Conservation (phyloP, 2,888 invertebrate genomes). For the Caenorhabditis sp. region DNA sequence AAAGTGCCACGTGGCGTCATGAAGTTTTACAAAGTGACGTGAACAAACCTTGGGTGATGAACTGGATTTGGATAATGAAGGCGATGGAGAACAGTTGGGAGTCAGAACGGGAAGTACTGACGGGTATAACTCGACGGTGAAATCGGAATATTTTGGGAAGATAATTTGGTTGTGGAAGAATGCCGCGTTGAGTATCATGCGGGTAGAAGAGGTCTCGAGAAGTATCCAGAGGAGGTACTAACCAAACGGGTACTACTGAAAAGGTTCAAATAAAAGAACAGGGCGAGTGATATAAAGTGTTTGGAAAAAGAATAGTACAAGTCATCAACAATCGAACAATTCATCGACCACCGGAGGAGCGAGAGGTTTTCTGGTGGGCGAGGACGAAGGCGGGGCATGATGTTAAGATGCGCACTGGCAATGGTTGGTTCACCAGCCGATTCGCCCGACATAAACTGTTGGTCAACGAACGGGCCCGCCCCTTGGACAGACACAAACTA, state of each 20-base stretch:
- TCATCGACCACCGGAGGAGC: slow-evolving; percentile 52
- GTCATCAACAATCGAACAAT: slow-evolving; percentile 37
- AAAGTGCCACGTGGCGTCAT: not conserved
- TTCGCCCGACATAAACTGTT: slow-evolving; percentile 52
- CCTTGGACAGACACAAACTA: slow-evolving; percentile 32
- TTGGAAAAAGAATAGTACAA: not conserved
- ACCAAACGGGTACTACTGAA: slow-evolving; percentile 9
- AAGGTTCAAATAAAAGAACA: too few relatives aligned
- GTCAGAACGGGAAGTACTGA: slow-evolving; percentile 31
- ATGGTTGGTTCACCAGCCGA: slow-evolving; percentile 53
- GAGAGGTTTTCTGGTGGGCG: slow-evolving; percentile 54
- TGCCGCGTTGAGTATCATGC: slow-evolving; percentile 52
- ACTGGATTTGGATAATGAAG: slow-evolving; percentile 36
- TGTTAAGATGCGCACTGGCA: slow-evolving; percentile 54
- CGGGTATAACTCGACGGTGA: slow-evolving; percentile 37
- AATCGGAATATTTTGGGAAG: slow-evolving; percentile 28
- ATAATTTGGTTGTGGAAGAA: slow-evolving; percentile 13
- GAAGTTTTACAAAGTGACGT: not conserved
- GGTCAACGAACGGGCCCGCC: slow-evolving; percentile 55
- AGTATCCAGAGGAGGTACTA: not conserved
- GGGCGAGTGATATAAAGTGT: too few relatives aligned
- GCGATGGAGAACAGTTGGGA: slow-evolving; percentile 34
- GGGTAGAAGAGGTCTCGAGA: not conserved
- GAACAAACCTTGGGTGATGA: slow-evolving; percentile 47
- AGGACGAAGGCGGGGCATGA: slow-evolving; percentile 50